These are phyloP conservation scores for Ormyrus nitidulus DNA, from an alignment of 2,888 invertebrate species.

Conservation along the genomic window DNA sequence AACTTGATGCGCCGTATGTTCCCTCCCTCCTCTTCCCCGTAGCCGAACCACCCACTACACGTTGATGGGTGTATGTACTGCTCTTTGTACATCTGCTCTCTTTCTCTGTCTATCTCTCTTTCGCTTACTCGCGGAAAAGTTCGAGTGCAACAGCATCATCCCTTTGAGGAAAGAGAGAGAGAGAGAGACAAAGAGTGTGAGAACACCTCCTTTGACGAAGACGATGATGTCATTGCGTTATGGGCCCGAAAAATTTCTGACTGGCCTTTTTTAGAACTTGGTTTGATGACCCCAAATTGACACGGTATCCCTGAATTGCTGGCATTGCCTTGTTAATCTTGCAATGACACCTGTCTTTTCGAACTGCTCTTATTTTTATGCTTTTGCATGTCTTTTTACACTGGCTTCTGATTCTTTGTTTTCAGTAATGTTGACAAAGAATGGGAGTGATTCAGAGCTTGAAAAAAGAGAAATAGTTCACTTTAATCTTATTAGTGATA, in stretches of 20 bases:
- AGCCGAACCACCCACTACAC: not conserved
- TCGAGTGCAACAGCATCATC: too few relatives aligned
- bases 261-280: not conserved
- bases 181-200: not conserved
- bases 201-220: constrained; percentile 29
- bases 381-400: not conserved
- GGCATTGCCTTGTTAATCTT: too few relatives aligned
- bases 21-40: too few relatives aligned
- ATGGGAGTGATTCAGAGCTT: constrained; percentile 9
- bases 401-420: constrained; percentile 5
- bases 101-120: not conserved
- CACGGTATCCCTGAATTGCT: too few relatives aligned
- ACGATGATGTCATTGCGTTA: constrained; percentile 20
- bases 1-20: constrained; percentile 17
- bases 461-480: not conserved
- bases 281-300: too few relatives aligned
- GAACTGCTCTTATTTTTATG: not conserved
- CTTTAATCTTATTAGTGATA: not conserved
- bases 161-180: too few relatives aligned
- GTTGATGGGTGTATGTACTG: not conserved
- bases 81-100: not conserved
- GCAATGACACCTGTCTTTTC: too few relatives aligned
- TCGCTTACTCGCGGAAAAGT: too few relatives aligned
- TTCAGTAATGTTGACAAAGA: constrained; percentile 3
- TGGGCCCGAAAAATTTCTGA: not conserved